Conservation (phyloP, 2,113 vertebrate species). For the Trematomus loennbergii region DNA sequence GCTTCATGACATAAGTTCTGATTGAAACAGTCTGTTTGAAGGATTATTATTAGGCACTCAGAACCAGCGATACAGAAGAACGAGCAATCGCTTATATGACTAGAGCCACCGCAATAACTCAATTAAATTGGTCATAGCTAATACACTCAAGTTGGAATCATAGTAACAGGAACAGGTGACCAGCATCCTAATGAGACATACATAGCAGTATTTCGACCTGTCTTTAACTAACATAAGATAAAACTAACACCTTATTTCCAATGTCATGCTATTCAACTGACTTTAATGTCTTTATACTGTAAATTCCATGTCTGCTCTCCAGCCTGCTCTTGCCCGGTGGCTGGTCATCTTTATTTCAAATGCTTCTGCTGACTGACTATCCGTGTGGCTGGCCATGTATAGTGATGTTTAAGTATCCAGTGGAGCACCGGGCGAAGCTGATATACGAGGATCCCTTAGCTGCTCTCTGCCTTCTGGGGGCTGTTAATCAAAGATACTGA, state of each 20-base stretch:
- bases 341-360: conserved; percentile 21
- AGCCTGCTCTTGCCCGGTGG: neutral
- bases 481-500: conserved; percentile 63
- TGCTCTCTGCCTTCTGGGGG: conserved; percentile 49
- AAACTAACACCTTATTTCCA: neutral
- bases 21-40: neutral
- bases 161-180: neutral
- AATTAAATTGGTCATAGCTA: neutral
- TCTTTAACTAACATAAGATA: neutral
- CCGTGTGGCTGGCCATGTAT: neutral
- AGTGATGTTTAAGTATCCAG: conserved; percentile 52
- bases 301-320: conserved; percentile 26
- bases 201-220: neutral
- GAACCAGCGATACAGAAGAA: neutral
- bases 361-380: conserved; percentile 26
- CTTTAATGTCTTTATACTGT: too few relatives aligned
- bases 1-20: neutral
- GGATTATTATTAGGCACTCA: neutral
- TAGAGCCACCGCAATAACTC: neutral
- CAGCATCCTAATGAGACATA: neutral
- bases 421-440: conserved; percentile 34
- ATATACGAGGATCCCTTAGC: conserved; percentile 54
- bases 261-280: neutral
- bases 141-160: neutral
- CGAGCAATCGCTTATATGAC: neutral